Evolutionary conservation across 2,113 vertebrate genomes (phyloP).

Genomic region (Panurus biarmicus): DNA sequence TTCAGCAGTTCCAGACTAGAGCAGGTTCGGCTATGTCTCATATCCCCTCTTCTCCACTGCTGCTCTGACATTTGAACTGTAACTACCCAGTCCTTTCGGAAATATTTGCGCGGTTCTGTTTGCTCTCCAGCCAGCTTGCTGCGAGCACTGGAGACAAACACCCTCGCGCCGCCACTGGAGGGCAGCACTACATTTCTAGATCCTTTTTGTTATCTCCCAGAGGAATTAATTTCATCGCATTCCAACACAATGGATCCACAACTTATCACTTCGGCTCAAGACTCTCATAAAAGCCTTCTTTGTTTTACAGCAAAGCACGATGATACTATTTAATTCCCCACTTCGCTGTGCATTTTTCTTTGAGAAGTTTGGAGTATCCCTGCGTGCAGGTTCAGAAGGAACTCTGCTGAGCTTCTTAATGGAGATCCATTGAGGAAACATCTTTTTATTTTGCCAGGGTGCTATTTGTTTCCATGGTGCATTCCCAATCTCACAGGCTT

Average conservation of each 20-base stretch:
- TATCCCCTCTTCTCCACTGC: not conserved
- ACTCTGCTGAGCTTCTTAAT: not conserved
- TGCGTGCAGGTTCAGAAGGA: not conserved
- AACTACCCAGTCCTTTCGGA: not conserved
- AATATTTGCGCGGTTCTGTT: not conserved
- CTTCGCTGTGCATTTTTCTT: not conserved
- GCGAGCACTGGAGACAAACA: not conserved
- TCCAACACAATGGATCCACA: not conserved
- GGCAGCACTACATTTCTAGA: conserved; percentile 49
- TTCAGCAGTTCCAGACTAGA: not conserved
- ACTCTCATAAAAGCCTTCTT: not conserved
- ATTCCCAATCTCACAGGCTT: not conserved
- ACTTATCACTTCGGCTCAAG: not conserved
- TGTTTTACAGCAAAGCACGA: not conserved
- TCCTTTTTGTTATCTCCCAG: not conserved
- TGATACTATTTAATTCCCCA: not conserved
- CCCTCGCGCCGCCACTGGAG: conserved; percentile 56
- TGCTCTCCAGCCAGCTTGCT: not conserved
- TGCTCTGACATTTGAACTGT: not conserved
- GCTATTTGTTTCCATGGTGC: not conserved
- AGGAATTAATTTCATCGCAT: not conserved
- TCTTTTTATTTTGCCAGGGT: not conserved
- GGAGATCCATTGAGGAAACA: not conserved
- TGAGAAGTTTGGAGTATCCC: not conserved
- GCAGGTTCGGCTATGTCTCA: not conserved